These are phyloP conservation scores for Sturmia bella DNA, from an alignment of 2,888 invertebrate genomes.

Conservation along the genomic window DNA sequence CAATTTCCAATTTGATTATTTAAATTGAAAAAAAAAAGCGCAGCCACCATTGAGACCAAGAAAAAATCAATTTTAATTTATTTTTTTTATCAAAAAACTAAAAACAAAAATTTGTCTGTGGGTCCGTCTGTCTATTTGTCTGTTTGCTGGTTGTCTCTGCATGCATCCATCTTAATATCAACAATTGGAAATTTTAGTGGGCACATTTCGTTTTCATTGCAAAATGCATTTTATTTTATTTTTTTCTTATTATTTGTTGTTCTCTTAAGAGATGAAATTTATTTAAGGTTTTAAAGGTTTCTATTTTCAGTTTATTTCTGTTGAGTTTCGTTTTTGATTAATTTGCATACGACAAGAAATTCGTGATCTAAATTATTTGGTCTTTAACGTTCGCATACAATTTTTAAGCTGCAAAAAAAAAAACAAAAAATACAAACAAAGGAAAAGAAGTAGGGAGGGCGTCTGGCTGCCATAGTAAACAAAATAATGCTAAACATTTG, in stretches of 20 bases:
- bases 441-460: too few relatives aligned
- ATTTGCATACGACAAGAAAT: slow-evolving; percentile 82
- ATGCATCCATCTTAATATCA: slow-evolving; percentile 48
- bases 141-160: slow-evolving; percentile 4
- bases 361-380: slow-evolving; percentile 82
- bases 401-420: slow-evolving; percentile 49
- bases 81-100: slow-evolving; percentile 36
- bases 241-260: slow-evolving; percentile 22
- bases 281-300: slow-evolving; percentile 49
- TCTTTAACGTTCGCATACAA: slow-evolving; percentile 73
- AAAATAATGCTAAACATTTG: slow-evolving; percentile 38
- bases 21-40: slow-evolving; percentile 35
- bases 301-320: slow-evolving; percentile 21
- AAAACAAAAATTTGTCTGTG: slow-evolving; percentile 20
- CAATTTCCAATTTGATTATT: slow-evolving; percentile 48
- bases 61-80: slow-evolving; percentile 60
- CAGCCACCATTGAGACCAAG: background rate
- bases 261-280: slow-evolving; percentile 56
- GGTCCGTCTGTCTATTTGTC: slow-evolving; percentile 14
- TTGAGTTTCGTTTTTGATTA: slow-evolving; percentile 79
- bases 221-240: slow-evolving; percentile 19
- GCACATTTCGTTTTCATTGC: slow-evolving; percentile 55
- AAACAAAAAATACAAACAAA: too few relatives aligned
- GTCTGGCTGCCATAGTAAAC: slow-evolving; percentile 20
- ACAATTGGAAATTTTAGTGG: slow-evolving; percentile 49